These are phyloP conservation scores for Protosalanx chinensis DNA, from an alignment of 2,797 vertebrate genomes.

Conservation along the genomic window DNA sequence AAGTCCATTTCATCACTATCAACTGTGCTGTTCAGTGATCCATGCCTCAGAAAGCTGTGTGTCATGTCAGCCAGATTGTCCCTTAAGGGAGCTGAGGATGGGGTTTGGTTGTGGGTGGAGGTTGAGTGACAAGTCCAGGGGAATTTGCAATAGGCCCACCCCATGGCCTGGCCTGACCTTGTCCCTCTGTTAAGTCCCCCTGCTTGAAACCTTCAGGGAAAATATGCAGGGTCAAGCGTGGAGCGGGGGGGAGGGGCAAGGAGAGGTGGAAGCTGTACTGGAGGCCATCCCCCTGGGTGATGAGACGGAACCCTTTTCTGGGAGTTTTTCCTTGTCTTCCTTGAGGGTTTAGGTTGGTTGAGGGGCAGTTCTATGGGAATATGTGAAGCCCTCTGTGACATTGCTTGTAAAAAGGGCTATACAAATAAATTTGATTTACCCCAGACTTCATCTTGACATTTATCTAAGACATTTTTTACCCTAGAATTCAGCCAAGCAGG, in stretches of 20 bases:
- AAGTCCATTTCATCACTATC: neutral
- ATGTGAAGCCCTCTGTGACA: too few relatives aligned
- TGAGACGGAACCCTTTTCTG: neutral
- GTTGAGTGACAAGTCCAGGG: too few relatives aligned
- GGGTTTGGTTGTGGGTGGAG: conserved; percentile 46
- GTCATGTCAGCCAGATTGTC: neutral
- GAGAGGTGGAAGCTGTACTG: neutral
- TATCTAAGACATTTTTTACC: neutral
- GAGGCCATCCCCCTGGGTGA: neutral
- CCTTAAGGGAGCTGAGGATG: conserved; percentile 7
- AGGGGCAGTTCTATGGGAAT: too few relatives aligned
- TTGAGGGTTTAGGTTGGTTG: too few relatives aligned
- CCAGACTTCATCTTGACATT: neutral
- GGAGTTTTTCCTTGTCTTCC: too few relatives aligned
- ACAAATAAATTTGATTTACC: neutral
- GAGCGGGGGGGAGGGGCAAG: neutral
- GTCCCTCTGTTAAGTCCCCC: conserved; percentile 37
- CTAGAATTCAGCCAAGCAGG: neutral
- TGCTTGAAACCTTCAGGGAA: neutral
- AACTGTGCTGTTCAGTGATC: neutral
- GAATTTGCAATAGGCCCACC: conserved; percentile 48
- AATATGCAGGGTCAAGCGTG: neutral
- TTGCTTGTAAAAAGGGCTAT: too few relatives aligned
- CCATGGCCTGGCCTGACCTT: conserved; percentile 59
- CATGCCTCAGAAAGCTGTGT: neutral